phyloP scores from a whole-genome alignment of 2,113 vertebrate genomes.

The Anthoscopus minutus region DNA sequence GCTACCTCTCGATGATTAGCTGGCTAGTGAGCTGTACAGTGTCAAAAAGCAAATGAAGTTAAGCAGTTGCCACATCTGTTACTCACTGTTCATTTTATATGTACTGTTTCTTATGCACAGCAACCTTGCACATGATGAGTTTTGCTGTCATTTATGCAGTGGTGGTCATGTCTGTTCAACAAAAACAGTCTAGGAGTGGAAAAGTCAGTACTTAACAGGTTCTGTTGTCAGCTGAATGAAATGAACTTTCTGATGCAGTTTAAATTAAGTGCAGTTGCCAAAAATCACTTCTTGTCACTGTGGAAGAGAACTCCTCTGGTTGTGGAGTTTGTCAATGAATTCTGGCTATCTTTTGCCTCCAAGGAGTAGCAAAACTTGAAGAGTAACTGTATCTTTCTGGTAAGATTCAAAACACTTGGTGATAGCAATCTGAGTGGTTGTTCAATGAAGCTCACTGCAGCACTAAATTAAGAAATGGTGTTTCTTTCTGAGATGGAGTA shows the following conservation, averaged over 20 bases:
- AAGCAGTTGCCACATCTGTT: neutral
- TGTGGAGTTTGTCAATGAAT: slow-evolving; percentile 32
- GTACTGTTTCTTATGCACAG: slow-evolving; percentile 2
- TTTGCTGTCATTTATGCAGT: neutral
- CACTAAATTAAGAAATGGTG: neutral
- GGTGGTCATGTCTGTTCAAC: neutral
- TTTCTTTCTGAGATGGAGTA: neutral
- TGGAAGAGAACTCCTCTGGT: neutral
- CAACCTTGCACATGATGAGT: neutral
- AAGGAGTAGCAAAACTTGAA: slow-evolving; percentile 9
- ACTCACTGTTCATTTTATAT: slow-evolving; percentile 11
- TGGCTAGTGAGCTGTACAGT: neutral
- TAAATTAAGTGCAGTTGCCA: slow-evolving; percentile 49
- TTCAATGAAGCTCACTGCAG: neutral
- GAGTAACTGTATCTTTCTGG: neutral
- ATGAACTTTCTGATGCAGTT: neutral
- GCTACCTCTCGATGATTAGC: slow-evolving; percentile 46
- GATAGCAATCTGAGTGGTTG: neutral
- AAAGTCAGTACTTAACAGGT: neutral
- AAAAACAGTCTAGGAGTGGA: neutral
- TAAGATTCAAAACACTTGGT: neutral
- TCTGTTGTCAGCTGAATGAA: neutral
- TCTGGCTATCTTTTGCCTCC: neutral
- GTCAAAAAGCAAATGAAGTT: neutral
- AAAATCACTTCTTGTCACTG: slow-evolving; percentile 11